Percentiles rank a stretch among this genome's conserved stretches.
phyloP scores from a whole-genome alignment of 2,888 invertebrate species.

The Mythimna albipuncta region DNA sequence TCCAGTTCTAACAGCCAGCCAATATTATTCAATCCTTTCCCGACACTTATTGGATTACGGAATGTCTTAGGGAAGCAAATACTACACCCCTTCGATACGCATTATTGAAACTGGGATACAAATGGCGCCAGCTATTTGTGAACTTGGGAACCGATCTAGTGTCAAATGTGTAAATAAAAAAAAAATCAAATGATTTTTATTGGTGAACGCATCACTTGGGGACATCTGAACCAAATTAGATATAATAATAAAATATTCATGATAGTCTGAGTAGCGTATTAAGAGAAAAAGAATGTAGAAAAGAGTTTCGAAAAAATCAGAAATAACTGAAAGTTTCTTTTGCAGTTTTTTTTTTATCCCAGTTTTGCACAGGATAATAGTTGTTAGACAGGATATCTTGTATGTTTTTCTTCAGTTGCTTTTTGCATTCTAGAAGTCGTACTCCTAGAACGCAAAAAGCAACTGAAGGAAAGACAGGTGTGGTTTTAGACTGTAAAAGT shows the following conservation, averaged over 20 bases:
- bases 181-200: not conserved
- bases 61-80: conserved; percentile 47
- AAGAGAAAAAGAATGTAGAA: not conserved
- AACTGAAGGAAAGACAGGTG: not conserved
- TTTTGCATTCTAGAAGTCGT: no score
- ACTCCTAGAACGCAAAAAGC: no score
- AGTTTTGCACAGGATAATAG: not conserved
- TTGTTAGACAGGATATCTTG: no score
- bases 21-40: conserved; percentile 30
- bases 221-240: not conserved
- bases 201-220: not conserved
- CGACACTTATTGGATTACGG: conserved; percentile 55
- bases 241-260: not conserved
- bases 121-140: conserved; percentile 13
- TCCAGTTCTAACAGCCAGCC: conserved; percentile 28
- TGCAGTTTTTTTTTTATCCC: not conserved
- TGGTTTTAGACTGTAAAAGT: not conserved
- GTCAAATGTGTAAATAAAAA: not conserved
- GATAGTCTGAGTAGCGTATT: not conserved
- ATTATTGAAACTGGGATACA: conserved; percentile 31
- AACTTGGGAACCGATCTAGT: not conserved
- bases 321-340: not conserved
- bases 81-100: conserved; percentile 34
- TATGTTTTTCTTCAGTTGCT: no score
- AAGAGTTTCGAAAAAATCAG: not conserved